Evolutionary conservation across 2,888 invertebrate genomes (phyloP).

Genomic region (Lasioglossum oenotherae): DNA sequence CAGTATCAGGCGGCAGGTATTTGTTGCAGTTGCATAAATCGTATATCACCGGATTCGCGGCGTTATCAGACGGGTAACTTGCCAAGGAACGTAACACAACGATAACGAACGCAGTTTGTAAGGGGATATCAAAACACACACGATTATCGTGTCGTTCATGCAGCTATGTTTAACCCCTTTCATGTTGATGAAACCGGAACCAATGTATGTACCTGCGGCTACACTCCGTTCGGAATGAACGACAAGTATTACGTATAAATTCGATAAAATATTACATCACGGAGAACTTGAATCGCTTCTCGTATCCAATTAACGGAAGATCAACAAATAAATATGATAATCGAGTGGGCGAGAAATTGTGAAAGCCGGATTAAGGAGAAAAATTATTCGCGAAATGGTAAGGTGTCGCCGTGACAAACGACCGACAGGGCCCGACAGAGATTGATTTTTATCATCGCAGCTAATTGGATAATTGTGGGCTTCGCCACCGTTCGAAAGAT

Average conservation of each 20-base stretch:
- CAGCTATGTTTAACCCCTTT: constrained; percentile 9
- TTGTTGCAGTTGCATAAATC: not conserved
- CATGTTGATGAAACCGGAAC: not conserved
- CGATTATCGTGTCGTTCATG: constrained; percentile 18
- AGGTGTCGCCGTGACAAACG: constrained; percentile 20
- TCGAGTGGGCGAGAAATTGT: not conserved
- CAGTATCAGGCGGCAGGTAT: constrained; percentile 1
- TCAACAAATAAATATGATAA: not conserved
- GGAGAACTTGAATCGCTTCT: not conserved
- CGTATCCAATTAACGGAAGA: not conserved
- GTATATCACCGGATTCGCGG: constrained; percentile 14
- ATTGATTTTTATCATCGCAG: constrained; percentile 37
- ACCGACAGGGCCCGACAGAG: constrained; percentile 16
- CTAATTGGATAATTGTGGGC: constrained; percentile 54
- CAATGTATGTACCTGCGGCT: not conserved
- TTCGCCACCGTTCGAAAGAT: not conserved
- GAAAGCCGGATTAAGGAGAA: not conserved
- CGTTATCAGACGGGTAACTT: constrained; percentile 22
- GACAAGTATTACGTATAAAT: not conserved
- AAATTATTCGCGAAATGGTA: not conserved
- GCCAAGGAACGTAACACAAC: not conserved
- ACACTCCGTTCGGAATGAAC: not conserved
- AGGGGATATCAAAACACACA: constrained; percentile 19
- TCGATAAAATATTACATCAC: not conserved
- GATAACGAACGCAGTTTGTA: constrained; percentile 18